Evolutionary conservation across 2,888 invertebrate species (phyloP).

Genomic region (Meteorus colon): DNA sequence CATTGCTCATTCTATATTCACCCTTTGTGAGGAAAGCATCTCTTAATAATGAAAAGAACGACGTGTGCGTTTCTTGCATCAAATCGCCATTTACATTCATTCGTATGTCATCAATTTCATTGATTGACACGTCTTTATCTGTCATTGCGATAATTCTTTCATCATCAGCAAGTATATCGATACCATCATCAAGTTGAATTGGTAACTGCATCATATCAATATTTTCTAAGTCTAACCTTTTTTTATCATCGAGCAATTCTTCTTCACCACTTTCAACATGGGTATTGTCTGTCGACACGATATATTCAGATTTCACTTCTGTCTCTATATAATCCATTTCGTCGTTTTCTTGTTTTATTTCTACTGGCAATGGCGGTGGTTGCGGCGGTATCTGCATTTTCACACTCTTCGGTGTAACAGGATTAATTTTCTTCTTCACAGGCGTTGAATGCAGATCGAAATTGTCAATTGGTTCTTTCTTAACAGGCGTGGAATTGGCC

Average conservation of each 20-base stretch:
- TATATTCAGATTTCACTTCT: constrained; percentile 63
- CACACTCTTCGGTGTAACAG: constrained; percentile 56
- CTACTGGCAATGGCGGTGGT: constrained; percentile 56
- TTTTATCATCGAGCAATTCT: constrained; percentile 66
- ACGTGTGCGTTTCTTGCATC: constrained; percentile 87
- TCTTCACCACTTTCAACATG: constrained; percentile 60
- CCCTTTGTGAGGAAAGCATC: constrained; percentile 90
- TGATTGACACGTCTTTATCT: constrained; percentile 64
- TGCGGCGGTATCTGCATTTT: constrained; percentile 45
- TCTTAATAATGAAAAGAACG: constrained; percentile 90
- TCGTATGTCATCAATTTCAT: constrained; percentile 65
- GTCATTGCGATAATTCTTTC: constrained; percentile 65
- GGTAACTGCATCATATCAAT: constrained; percentile 87
- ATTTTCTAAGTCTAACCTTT: constrained; percentile 75
- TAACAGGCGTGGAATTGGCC: constrained; percentile 56
- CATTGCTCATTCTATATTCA: constrained; percentile 87
- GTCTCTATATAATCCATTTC: constrained; percentile 64
- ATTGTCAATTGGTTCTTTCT: constrained; percentile 64
- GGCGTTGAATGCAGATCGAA: constrained; percentile 58
- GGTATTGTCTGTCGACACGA: constrained; percentile 53
- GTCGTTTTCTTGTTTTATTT: constrained; percentile 69
- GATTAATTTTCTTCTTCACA: constrained; percentile 63
- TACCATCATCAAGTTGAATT: constrained; percentile 81
- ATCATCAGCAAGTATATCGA: constrained; percentile 74
- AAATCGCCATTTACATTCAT: constrained; percentile 75